Evolutionary conservation across 2,797 vertebrate genomes (phyloP), one percentile per base, ranked within the genome.

Genomic region (Meda fulgida): DNA sequence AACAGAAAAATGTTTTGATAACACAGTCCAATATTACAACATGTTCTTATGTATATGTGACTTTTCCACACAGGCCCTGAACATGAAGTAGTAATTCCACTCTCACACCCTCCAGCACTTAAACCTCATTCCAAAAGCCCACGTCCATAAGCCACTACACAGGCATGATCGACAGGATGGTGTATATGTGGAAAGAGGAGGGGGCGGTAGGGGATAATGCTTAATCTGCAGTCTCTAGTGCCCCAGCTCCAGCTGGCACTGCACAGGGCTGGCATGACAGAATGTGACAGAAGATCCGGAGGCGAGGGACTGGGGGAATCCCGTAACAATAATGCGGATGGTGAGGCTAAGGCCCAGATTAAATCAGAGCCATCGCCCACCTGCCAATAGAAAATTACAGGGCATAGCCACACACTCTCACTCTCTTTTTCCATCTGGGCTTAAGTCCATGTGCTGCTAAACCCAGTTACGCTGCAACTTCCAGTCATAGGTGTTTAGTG

Each of bases 301-400:
- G 94, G 91, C 88, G 85, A 78, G 94, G 94, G 94, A 93, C 93
- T 90, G 83, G 86, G 93, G 94, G 94, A 96, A 95, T 95, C 95
- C 94, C 93, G 90, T 89, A 94, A 94, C 95, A 95, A 95, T 95
- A 95, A 95, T 91, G 92, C 89, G 91, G 92, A 93, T 93, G 92
- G 93, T 92, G 90, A 86, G 90, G 90, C 93, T 93, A 93, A 94
- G 93, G 90, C 92, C 92, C 88, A 92, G 94, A 95, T 96, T 94
- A 94, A 95, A 95, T 95, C 93, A 94, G 91, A 91, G 91, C 90
- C 92, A 92, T 94, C 92, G 93, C 93, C 93, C 95, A 96, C 93
- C 93, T 95, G 94, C 94, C 94, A 93, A 94, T 93, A 92, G 92
- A 92, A 93, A 95, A 95, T 94, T 92, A 93, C 92, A 93, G 92